A percentile compares a stretch with the other conserved stretches of the same genome.
Evolutionary conservation across 2,113 vertebrate species (phyloP).

Genomic region (Epinephelus lanceolatus): DNA sequence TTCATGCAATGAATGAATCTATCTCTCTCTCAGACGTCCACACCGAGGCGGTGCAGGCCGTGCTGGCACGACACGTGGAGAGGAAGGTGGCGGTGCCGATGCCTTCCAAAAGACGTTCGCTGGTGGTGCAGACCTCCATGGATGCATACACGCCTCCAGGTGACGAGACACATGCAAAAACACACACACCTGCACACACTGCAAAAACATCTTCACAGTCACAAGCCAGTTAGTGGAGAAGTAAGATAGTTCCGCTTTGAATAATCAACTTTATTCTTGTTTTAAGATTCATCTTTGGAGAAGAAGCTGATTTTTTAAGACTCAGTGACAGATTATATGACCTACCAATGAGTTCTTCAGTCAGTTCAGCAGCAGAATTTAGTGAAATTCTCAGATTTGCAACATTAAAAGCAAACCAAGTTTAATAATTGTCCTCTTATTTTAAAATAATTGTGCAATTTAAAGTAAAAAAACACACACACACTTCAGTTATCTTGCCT

Average conservation of each 20-base stretch:
- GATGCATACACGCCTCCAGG: constrained; percentile 99
- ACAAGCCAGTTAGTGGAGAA: too few relatives aligned
- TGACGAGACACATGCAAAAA: constrained; percentile 76
- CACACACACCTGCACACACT: neutral
- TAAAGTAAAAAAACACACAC: neutral
- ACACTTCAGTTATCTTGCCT: constrained; percentile 13
- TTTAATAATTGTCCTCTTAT: neutral
- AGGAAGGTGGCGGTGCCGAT: constrained; percentile 98
- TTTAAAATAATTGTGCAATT: neutral
- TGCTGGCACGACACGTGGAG: constrained; percentile 97
- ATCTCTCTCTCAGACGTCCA: constrained; percentile 89
- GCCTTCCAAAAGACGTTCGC: constrained; percentile 96
- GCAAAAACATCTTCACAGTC: neutral
- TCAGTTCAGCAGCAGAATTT: too few relatives aligned
- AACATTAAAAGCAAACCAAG: neutral
- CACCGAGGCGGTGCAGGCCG: constrained; percentile 98
- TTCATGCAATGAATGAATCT: neutral
- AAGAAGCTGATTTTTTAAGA: too few relatives aligned
- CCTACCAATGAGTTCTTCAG: too few relatives aligned
- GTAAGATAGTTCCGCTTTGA: too few relatives aligned
- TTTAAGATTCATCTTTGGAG: too few relatives aligned
- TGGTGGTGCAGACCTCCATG: constrained; percentile 99
- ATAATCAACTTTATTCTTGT: too few relatives aligned
- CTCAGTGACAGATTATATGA: neutral
- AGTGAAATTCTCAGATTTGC: too few relatives aligned